Percentiles rank a stretch among this genome's conserved stretches.
phyloP scores from a whole-genome alignment of 2,888 invertebrate genomes.

The Malthinus flaveolus region DNA sequence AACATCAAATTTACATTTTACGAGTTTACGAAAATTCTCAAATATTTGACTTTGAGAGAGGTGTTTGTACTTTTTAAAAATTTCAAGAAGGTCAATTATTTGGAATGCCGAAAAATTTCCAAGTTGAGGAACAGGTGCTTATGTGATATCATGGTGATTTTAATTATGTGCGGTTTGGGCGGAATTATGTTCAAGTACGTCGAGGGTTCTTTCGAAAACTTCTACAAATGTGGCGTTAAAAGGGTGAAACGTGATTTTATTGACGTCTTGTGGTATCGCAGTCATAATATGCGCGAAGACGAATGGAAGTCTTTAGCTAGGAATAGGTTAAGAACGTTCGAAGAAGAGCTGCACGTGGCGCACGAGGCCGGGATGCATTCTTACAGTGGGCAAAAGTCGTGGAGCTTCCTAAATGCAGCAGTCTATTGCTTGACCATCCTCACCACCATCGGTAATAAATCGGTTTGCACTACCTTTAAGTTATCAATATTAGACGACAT shows the following conservation, averaged over 20 bases:
- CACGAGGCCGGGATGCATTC: conserved; percentile 83
- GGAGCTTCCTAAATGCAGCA: conserved; percentile 87
- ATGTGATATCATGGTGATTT: conserved; percentile 67
- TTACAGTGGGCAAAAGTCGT: conserved; percentile 82
- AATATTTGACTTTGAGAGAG: conserved; percentile 55
- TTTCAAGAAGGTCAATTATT: conserved; percentile 62
- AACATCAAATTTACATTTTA: conserved; percentile 36
- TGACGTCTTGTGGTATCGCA: conserved; percentile 79
- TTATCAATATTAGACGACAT: no score
- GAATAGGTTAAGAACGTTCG: conserved; percentile 78
- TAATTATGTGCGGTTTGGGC: conserved; percentile 77
- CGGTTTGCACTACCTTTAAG: no score
- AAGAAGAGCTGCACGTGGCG: conserved; percentile 81
- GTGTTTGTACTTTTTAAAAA: conserved; percentile 59
- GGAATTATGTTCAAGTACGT: conserved; percentile 79
- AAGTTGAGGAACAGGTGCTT: conserved; percentile 68
- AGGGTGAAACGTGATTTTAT: conserved; percentile 85
- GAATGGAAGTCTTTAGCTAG: conserved; percentile 89
- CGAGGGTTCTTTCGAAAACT: conserved; percentile 84
- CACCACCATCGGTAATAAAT: conserved; percentile 91
- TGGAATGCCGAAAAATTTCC: conserved; percentile 60
- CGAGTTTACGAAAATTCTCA: conserved; percentile 40
- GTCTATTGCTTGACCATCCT: conserved; percentile 85
- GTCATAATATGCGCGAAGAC: conserved; percentile 81
- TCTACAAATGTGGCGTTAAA: conserved; percentile 86